These are phyloP conservation scores for Ptiloglossa arizonensis DNA, from an alignment of 1,140 invertebrate species.

Conservation along the genomic window DNA sequence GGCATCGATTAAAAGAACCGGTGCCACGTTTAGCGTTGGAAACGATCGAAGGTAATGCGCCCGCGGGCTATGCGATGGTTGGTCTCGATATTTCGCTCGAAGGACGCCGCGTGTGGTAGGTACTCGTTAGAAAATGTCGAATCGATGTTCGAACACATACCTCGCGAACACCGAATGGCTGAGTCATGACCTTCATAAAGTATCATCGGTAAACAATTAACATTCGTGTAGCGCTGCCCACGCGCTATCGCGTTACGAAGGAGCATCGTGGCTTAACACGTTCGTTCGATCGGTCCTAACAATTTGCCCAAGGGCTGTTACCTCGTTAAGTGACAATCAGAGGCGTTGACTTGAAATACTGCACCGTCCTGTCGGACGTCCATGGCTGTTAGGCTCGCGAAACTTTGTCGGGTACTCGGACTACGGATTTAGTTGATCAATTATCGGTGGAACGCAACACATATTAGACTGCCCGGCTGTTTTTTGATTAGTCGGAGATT, in stretches of 20 bases:
- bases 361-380: constrained; percentile 28
- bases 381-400: constrained; percentile 10
- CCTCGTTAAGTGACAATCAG: constrained; percentile 81
- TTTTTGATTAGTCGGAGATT: not conserved
- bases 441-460: not conserved
- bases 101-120: constrained; percentile 5
- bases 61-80: constrained; percentile 47
- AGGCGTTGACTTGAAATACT: constrained; percentile 75
- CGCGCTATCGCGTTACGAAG: constrained; percentile 62
- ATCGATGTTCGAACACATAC: constrained; percentile 67
- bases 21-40: constrained; percentile 34
- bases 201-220: constrained; percentile 79
- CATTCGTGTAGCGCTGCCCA: constrained; percentile 72
- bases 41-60: constrained; percentile 41
- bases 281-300: constrained; percentile 62
- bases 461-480: not conserved
- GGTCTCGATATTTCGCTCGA: constrained; percentile 30
- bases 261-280: constrained; percentile 32
- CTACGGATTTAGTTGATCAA: not conserved
- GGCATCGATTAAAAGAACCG: constrained; percentile 1
- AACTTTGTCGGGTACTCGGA: not conserved
- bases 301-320: constrained; percentile 76
- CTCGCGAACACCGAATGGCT: constrained; percentile 43
- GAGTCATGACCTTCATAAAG: constrained; percentile 75
- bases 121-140: constrained; percentile 74